These are phyloP conservation scores for Trichacis sp. DNA, from an alignment of 2,888 invertebrate species.

Conservation along the genomic window DNA sequence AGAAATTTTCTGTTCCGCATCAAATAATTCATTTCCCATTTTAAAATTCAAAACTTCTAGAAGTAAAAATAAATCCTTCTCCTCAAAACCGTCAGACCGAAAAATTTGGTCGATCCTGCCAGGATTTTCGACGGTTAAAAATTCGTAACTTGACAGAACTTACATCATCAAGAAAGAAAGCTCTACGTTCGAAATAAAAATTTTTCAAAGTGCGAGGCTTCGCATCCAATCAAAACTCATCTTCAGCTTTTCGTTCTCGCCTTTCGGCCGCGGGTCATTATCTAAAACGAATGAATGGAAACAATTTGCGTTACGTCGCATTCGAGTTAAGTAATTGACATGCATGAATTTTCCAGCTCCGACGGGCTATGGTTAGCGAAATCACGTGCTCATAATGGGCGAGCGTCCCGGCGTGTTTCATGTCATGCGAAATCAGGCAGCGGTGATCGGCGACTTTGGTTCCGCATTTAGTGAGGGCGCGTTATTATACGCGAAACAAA, in stretches of 20 bases:
- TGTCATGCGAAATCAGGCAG: conserved; percentile 40
- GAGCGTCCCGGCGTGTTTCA: conserved; percentile 47
- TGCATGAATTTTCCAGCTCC: conserved; percentile 10
- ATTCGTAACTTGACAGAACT: too few relatives aligned
- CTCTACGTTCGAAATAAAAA: too few relatives aligned
- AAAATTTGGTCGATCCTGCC: too few relatives aligned
- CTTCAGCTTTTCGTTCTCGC: not conserved
- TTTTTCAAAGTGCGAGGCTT: too few relatives aligned
- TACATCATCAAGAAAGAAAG: too few relatives aligned
- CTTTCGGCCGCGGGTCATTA: not conserved
- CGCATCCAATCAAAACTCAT: not conserved
- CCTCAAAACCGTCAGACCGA: too few relatives aligned
- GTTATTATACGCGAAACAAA: conserved; percentile 62
- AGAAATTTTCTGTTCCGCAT: too few relatives aligned
- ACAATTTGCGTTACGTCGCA: conserved; percentile 1
- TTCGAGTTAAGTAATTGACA: conserved; percentile 8
- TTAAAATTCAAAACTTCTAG: too few relatives aligned
- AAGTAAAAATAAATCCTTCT: too few relatives aligned
- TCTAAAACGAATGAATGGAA: conserved; percentile 2
- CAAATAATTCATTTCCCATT: too few relatives aligned
- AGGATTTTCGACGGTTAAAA: too few relatives aligned
- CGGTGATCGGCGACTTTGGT: conserved; percentile 28
- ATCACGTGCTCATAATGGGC: conserved; percentile 46
- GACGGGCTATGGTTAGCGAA: conserved; percentile 40
- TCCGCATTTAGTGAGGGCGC: conserved; percentile 41